These are phyloP conservation scores for Otis tarda DNA, from an alignment of 2,113 vertebrate genomes.

Conservation along the genomic window DNA sequence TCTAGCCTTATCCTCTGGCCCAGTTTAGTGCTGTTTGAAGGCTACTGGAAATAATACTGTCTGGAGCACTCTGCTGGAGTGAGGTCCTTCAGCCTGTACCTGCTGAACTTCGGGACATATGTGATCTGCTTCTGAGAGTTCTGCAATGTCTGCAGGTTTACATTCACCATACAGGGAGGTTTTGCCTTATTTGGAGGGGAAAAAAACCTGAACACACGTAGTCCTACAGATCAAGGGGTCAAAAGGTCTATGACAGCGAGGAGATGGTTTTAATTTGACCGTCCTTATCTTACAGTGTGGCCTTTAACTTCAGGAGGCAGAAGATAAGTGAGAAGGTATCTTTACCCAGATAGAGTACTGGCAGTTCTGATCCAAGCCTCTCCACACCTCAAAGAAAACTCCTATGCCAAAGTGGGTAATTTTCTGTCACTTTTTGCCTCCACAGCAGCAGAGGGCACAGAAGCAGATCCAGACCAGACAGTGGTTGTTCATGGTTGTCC, in stretches of 20 bases:
- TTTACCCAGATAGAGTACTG: not conserved
- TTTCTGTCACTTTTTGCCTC: not conserved
- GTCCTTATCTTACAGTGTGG: not conserved
- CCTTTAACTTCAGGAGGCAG: not conserved
- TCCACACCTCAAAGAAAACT: not conserved
- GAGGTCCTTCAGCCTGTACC: not conserved
- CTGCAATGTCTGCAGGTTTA: not conserved
- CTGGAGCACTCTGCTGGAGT: not conserved
- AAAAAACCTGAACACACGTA: no score
- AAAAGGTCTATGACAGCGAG: not conserved
- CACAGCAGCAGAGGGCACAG: not conserved
- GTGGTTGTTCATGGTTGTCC: not conserved
- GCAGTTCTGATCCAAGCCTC: not conserved
- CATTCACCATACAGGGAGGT: not conserved
- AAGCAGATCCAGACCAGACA: accelerated
- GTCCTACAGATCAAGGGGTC: not conserved
- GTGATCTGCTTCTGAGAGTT: not conserved
- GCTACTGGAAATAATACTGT: not conserved
- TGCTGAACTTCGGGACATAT: not conserved
- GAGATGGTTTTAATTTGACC: not conserved
- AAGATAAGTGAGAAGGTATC: not conserved
- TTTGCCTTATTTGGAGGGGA: not conserved
- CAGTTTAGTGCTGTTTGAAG: not conserved
- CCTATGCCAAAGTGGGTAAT: not conserved
- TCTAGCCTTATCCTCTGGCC: not conserved